Conservation (phyloP, 2,888 invertebrate genomes). For the Strigamia crassipes region DNA sequence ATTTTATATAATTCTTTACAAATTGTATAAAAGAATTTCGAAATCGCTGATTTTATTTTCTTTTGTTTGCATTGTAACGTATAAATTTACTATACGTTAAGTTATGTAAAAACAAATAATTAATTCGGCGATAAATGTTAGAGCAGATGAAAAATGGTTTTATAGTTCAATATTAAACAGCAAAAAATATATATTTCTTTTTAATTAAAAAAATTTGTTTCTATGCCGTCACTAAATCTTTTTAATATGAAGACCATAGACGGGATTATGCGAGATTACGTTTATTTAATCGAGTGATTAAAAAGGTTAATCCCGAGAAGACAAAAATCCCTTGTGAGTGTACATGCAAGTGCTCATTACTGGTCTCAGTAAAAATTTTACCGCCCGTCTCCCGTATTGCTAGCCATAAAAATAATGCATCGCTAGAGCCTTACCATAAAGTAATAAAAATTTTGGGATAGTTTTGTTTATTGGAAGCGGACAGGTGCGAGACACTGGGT, state of each 20-base stretch:
- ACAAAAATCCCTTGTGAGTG: not conserved
- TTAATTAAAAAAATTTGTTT: not conserved
- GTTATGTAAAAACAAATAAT: too few species aligned
- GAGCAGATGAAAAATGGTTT: too few species aligned
- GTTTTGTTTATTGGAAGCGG: slow-evolving; percentile 48
- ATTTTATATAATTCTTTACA: not conserved
- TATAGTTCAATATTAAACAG: too few species aligned
- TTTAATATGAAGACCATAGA: not conserved
- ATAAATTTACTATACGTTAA: too few species aligned
- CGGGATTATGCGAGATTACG: not conserved
- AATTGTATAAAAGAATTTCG: too few species aligned
- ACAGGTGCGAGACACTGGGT: slow-evolving; percentile 46
- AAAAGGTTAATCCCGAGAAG: not conserved
- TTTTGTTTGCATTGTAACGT: too few species aligned
- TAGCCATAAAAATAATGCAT: slow-evolving; percentile 47
- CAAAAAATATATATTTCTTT: not conserved
- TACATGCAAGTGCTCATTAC: slow-evolving; percentile 47
- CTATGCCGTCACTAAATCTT: not conserved
- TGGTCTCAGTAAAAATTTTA: slow-evolving; percentile 47
- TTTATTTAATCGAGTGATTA: slow-evolving; percentile 5
- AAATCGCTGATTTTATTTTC: too few species aligned
- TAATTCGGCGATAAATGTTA: too few species aligned
- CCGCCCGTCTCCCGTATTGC: slow-evolving; percentile 46
- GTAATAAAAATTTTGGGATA: slow-evolving; percentile 48
- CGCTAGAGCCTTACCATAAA: slow-evolving; percentile 46